Conservation (phyloP, 2,888 invertebrate species). For the Polymixis lichenea region DNA sequence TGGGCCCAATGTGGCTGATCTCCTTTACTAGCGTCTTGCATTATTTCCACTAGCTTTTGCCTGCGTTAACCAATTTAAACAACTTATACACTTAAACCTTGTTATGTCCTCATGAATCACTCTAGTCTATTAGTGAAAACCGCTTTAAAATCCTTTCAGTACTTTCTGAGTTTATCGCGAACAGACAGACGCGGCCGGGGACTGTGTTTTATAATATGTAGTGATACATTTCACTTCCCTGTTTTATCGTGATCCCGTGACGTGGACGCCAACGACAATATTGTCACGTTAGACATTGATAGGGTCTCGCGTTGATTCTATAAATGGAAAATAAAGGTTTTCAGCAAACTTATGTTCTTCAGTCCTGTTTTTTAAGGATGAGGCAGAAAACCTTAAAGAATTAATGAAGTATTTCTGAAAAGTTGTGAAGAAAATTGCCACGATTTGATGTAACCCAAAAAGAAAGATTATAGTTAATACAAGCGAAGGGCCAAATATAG, state of each 20-base stretch:
- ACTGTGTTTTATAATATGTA: too few relatives aligned
- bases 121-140: too few relatives aligned
- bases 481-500: constrained; percentile 31
- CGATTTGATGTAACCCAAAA: not conserved
- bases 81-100: too few relatives aligned
- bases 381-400: not conserved
- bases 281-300: not conserved
- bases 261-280: not conserved
- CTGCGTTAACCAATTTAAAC: too few relatives aligned
- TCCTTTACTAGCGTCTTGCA: not conserved
- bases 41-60: too few relatives aligned
- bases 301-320: not conserved
- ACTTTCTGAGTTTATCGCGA: too few relatives aligned
- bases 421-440: not conserved
- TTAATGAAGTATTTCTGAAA: not conserved
- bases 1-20: too few relatives aligned
- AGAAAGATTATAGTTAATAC: not conserved
- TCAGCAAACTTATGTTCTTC: too few relatives aligned
- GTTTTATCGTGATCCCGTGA: not conserved
- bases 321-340: not conserved
- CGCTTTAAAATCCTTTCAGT: too few relatives aligned
- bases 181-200: too few relatives aligned
- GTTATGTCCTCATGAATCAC: too few relatives aligned
- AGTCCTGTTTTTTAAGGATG: not conserved
- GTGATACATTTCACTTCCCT: not conserved